Percentiles rank a stretch among this genome's conserved stretches.
Conservation (phyloP, 2,888 invertebrate species). For the Sicus ferrugineus region DNA sequence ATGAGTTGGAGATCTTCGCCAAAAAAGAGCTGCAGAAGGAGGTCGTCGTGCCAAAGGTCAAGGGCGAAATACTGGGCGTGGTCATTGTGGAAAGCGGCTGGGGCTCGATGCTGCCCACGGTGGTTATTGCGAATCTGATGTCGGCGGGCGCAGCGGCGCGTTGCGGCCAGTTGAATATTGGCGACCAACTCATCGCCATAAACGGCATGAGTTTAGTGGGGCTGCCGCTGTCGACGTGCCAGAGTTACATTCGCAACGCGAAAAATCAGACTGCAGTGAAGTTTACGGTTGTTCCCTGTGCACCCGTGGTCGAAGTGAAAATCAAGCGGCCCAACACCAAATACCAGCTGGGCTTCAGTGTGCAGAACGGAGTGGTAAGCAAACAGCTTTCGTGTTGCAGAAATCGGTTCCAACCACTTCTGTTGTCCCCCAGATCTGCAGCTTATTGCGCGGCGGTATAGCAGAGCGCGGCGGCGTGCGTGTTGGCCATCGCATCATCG, state of each 20-base stretch:
- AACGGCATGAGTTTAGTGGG: conserved; percentile 99
- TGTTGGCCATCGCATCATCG: conserved; percentile 98
- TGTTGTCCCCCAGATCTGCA: conserved; percentile 81
- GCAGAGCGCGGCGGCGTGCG: conserved; percentile 98
- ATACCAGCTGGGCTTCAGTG: conserved; percentile 99
- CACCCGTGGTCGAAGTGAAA: conserved; percentile 99
- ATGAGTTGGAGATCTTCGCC: conserved; percentile 98
- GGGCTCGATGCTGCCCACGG: conserved; percentile 99
- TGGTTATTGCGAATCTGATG: conserved; percentile 97
- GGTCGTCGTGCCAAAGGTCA: conserved; percentile 97
- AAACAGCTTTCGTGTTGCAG: not conserved
- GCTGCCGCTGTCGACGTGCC: conserved; percentile 95
- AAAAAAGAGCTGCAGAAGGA: conserved; percentile 98
- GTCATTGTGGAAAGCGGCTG: conserved; percentile 99
- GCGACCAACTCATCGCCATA: conserved; percentile 98
- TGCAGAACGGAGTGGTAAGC: conserved; percentile 97
- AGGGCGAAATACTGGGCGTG: conserved; percentile 97
- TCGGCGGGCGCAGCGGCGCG: conserved; percentile 97
- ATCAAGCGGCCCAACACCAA: conserved; percentile 99
- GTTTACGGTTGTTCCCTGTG: conserved; percentile 98
- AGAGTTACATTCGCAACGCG: conserved; percentile 98
- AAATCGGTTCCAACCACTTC: not conserved
- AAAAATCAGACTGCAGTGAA: conserved; percentile 99
- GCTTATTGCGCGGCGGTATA: conserved; percentile 95
- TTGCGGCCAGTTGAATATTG: conserved; percentile 98